Evolutionary conservation across 2,888 invertebrate species (phyloP).

Genomic region (Carabus problematicus): DNA sequence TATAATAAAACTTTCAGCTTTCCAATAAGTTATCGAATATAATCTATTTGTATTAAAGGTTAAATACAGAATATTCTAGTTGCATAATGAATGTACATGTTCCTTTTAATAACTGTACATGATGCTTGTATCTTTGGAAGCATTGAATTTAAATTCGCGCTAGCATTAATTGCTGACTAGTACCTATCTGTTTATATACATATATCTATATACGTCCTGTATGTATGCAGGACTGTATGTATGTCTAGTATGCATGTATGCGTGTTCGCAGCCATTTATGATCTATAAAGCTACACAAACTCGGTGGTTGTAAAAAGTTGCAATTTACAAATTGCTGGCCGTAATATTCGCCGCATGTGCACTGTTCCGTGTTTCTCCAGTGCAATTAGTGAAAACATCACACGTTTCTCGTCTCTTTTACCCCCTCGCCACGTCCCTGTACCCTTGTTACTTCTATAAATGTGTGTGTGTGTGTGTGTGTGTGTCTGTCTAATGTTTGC

Average conservation of each 20-base stretch:
- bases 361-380: not conserved
- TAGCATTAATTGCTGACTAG: constrained; percentile 3
- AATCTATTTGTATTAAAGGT: no score
- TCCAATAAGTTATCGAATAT: no score
- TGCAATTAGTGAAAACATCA: constrained; percentile 28
- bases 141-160: not conserved
- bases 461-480: no score
- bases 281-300: constrained; percentile 15
- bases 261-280: constrained; percentile 12
- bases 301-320: constrained; percentile 17
- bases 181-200: not conserved
- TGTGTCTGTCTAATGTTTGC: no score
- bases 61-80: no score
- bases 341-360: constrained; percentile 22
- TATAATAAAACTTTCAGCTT: no score
- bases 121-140: no score
- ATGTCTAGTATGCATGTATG: no score
- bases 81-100: no score
- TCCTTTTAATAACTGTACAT: no score
- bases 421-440: no score
- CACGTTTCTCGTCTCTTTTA: not conserved
- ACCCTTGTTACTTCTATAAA: no score
- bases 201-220: not conserved
- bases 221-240: not conserved
- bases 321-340: constrained; percentile 31